These are phyloP conservation scores for Xenus cinereus DNA, from an alignment of 2,113 vertebrate species.

Conservation along the genomic window DNA sequence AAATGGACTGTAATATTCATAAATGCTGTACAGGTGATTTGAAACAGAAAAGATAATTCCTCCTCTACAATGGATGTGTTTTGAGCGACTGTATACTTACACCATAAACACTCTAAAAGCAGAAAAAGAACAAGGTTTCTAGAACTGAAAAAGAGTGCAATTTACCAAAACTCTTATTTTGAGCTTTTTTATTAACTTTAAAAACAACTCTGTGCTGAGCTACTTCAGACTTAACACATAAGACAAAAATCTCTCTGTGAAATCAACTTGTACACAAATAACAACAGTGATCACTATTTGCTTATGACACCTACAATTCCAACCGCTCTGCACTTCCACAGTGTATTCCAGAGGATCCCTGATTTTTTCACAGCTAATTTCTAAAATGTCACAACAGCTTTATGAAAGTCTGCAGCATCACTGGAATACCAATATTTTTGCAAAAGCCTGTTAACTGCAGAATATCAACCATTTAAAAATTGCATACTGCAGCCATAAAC, in stretches of 20 bases:
- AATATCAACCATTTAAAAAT: not conserved
- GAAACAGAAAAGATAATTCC: not conserved
- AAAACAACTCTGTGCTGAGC: not conserved
- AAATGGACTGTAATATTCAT: not conserved
- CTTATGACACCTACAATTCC: not conserved
- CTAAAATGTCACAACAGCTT: not conserved
- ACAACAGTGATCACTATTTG: not conserved
- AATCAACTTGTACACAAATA: not conserved
- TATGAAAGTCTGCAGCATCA: not conserved
- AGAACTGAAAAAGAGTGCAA: not conserved
- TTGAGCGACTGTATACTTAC: not conserved
- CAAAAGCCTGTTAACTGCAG: not conserved
- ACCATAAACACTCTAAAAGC: not conserved
- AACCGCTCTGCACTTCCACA: not conserved
- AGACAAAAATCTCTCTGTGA: not conserved
- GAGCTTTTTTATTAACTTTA: not conserved
- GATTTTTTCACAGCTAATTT: constrained; percentile 14
- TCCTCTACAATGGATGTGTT: not conserved
- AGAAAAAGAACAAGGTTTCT: not conserved
- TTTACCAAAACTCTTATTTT: not conserved
- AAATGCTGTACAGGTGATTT: not conserved
- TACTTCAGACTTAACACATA: not conserved
- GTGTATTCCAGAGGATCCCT: not conserved
- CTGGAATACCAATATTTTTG: not conserved
- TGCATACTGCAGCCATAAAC: not conserved